A percentile compares a stretch with the other conserved stretches of the same genome.
Conservation (phyloP, 2,797 vertebrate genomes). For the Cuculus canorus region DNA sequence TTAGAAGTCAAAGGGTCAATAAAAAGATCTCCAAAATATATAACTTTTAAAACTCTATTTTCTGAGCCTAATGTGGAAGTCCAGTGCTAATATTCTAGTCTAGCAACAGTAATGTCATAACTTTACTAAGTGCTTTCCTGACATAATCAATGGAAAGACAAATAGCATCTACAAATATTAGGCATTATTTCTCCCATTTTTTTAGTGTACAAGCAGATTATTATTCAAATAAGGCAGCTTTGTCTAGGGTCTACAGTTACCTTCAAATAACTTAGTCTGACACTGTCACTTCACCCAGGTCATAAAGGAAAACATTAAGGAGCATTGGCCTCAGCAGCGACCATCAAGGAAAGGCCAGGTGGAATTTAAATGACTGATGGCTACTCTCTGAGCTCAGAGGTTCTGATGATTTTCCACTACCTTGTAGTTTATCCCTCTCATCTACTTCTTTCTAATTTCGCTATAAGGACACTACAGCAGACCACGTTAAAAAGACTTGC, state of each 20-base stretch:
- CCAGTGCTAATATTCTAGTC: background rate
- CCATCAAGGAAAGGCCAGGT: background rate
- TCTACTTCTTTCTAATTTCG: background rate
- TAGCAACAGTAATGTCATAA: background rate
- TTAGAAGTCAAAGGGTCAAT: background rate
- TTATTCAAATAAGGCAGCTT: background rate
- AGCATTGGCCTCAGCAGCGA: background rate
- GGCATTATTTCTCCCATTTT: background rate
- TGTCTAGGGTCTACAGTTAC: background rate
- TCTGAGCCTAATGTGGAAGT: background rate
- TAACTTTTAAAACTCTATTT: background rate
- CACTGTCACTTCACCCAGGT: background rate
- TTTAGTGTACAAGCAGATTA: background rate
- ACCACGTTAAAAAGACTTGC: background rate
- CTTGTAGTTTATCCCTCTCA: background rate
- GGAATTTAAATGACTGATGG: background rate
- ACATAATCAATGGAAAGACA: background rate
- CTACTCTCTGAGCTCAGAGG: background rate
- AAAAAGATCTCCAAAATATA: background rate
- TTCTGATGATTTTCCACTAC: background rate
- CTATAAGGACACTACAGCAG: background rate
- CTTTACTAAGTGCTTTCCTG: background rate
- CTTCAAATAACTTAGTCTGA: background rate
- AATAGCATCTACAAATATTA: background rate
- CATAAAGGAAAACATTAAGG: background rate